Percentiles rank a stretch among this genome's conserved stretches.
Conservation (phyloP, 2,888 invertebrate species). For the Sabatieria punctata region DNA sequence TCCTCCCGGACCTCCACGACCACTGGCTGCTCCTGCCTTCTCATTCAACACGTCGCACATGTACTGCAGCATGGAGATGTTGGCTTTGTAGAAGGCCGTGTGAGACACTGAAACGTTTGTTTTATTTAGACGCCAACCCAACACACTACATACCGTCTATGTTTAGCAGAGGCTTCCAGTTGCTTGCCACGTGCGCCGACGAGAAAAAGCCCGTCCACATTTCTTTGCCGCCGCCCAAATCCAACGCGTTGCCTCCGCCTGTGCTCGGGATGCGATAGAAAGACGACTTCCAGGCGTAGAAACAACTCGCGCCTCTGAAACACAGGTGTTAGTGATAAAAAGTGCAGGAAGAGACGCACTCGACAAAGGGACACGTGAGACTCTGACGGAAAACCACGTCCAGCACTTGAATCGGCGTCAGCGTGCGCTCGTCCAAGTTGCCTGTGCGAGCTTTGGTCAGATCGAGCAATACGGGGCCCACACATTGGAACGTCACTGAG, state of each 20-base stretch:
- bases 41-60: conserved; percentile 22
- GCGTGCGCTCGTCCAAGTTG: conserved; percentile 19
- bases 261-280: conserved; percentile 16
- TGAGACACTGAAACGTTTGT: conserved; percentile 18
- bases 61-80: conserved; percentile 20
- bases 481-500: conserved; percentile 18
- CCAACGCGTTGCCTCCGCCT: conserved; percentile 15
- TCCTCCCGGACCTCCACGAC: conserved; percentile 1
- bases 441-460: conserved; percentile 16
- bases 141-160: conserved; percentile 23
- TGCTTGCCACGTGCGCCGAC: conserved; percentile 21
- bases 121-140: no score
- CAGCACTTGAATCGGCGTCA: conserved; percentile 33
- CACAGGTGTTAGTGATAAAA: not conserved
- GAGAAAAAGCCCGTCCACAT: conserved; percentile 28
- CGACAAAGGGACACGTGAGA: conserved; percentile 22
- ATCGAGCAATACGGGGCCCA: conserved; percentile 21
- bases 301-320: conserved; percentile 17
- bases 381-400: conserved; percentile 25
- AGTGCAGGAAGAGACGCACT: conserved; percentile 7
- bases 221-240: conserved; percentile 26
- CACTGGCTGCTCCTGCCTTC: not conserved
- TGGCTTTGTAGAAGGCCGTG: conserved; percentile 23
- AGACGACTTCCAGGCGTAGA: conserved; percentile 20
- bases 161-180: conserved; percentile 20